These are phyloP conservation scores for Corydoras sp. DNA, from an alignment of 2,113 vertebrate species.

Conservation along the genomic window DNA sequence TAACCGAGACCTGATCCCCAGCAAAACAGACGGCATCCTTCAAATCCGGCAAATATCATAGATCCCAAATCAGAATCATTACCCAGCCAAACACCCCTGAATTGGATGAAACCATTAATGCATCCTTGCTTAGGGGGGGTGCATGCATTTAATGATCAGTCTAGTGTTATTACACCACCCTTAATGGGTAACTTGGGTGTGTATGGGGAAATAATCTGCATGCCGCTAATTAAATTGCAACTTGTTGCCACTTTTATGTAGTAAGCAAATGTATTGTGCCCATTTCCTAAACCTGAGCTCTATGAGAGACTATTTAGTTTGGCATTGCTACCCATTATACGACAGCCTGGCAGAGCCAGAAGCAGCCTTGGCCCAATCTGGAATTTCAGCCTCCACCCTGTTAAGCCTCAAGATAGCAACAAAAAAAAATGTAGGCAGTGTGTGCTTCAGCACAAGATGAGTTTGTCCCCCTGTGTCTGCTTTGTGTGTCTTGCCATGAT, in stretches of 20 bases:
- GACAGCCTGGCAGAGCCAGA: slow-evolving; percentile 29
- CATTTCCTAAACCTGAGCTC: slow-evolving; percentile 17
- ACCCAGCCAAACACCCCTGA: not conserved
- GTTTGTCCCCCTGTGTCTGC: slow-evolving; percentile 22
- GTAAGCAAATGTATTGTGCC: slow-evolving; percentile 7
- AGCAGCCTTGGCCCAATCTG: slow-evolving; percentile 17
- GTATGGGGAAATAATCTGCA: not conserved
- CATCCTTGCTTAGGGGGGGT: not conserved
- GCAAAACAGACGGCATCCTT: slow-evolving; percentile 31
- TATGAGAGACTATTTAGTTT: slow-evolving; percentile 17
- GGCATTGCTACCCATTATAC: slow-evolving; percentile 20
- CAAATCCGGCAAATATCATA: slow-evolving; percentile 35
- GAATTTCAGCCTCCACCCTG: slow-evolving; percentile 1
- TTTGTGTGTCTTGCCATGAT: slow-evolving; percentile 5
- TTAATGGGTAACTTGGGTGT: not conserved
- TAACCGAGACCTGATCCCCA: slow-evolving; percentile 51
- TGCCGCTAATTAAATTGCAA: not conserved
- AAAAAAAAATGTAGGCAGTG: not conserved
- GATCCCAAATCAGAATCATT: slow-evolving; percentile 31
- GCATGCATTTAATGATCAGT: not conserved
- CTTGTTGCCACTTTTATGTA: slow-evolving; percentile 15
- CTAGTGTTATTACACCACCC: not conserved
- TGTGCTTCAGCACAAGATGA: slow-evolving; percentile 17
- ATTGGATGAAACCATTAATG: not conserved
- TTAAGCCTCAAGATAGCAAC: slow-evolving; percentile 20